Base-by-base conservation (phyloP, 2,888 invertebrate species). In the Conops quadrifasciatus region DNA sequence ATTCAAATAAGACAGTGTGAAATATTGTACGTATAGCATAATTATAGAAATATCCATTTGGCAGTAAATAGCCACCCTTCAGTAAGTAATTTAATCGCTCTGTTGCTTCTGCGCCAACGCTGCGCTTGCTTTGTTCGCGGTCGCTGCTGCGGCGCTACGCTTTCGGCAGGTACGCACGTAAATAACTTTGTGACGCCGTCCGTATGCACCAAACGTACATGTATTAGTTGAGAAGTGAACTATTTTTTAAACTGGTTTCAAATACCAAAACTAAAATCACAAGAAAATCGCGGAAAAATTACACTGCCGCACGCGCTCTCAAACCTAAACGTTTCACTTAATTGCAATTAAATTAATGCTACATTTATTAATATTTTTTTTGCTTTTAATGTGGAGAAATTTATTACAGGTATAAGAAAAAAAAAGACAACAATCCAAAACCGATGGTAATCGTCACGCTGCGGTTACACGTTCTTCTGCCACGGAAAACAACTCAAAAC, bases 401-500 rank as follows among this genome's bases (percentile, higher is more conserved):
- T 16, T 15, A 15, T 2, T 45, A 60, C 51, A 67, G 24, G 58
- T 53, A 63, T 21, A 63, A 59, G 16, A 13, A 69, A 26, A 58
- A 58, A n/a, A 36, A 53, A 53, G n/a, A 13, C 45, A 24, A 68
- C 63, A 69, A 69, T 24, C 56, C 43, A 43, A 67, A n/a, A 60
- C 67, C 49, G 59, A 15, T 24, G n/a, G 26, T n/a, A 1, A 28
- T 9, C 21, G 47, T n/a, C 47, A 19, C 59, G 24, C 7, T 36
- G 19, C 58, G 43, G 3, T 66, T 49, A 65, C 70, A 77, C 75
- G 74, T 76, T 73, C 69, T 71, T 68, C 62, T 67, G 65, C 71
- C 71, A 76, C 76, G 74, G 72, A 75, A 75, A 75, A 75, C 77
- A 77, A 77, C 77, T 77, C 72, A 74, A 76, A 77, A 77, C 77